A percentile compares a stretch with the other conserved stretches of the same genome.
Evolutionary conservation across 2,888 invertebrate species (phyloP).

Genomic region (Metopia argyrocephala): DNA sequence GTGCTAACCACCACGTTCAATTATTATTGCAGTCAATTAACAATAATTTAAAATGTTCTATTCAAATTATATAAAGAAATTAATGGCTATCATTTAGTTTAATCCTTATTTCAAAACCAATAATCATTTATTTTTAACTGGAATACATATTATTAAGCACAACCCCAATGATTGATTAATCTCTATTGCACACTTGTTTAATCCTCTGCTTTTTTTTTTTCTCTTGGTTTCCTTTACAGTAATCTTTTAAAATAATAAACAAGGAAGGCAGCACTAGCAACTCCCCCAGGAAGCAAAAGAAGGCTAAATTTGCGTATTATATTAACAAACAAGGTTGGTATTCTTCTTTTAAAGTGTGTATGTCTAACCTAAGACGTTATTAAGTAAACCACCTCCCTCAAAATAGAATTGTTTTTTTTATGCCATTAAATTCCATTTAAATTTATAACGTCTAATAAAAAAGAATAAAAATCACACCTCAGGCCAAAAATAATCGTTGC

Average conservation of each 20-base stretch:
- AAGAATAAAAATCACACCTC: slow-evolving; percentile 48
- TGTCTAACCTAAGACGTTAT: slow-evolving; percentile 50
- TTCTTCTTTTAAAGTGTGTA: slow-evolving; percentile 4
- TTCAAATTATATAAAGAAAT: background rate
- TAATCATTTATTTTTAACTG: slow-evolving; percentile 30
- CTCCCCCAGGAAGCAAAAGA: slow-evolving; percentile 5
- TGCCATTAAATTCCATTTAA: slow-evolving; percentile 59
- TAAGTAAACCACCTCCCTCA: slow-evolving; percentile 41
- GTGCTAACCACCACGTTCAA: too few species aligned
- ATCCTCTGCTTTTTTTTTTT: background rate
- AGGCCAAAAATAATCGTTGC: slow-evolving; percentile 52
- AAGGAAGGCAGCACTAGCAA: background rate
- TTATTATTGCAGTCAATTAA: too few species aligned
- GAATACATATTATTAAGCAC: slow-evolving; percentile 33
- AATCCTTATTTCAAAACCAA: slow-evolving; percentile 2
- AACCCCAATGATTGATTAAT: slow-evolving; percentile 43
- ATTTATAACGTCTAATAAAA: slow-evolving; percentile 62
- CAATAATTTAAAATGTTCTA: background rate
- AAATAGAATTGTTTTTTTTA: background rate
- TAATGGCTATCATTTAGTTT: slow-evolving; percentile 13
- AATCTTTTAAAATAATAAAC: slow-evolving; percentile 10
- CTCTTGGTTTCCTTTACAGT: slow-evolving; percentile 27
- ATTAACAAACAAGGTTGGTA: slow-evolving; percentile 46
- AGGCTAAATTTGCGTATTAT: slow-evolving; percentile 9
- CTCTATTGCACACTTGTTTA: slow-evolving; percentile 29